These are phyloP conservation scores for Sinopyrophorus schimmeli DNA, from an alignment of 2,888 invertebrate species.

Conservation along the genomic window DNA sequence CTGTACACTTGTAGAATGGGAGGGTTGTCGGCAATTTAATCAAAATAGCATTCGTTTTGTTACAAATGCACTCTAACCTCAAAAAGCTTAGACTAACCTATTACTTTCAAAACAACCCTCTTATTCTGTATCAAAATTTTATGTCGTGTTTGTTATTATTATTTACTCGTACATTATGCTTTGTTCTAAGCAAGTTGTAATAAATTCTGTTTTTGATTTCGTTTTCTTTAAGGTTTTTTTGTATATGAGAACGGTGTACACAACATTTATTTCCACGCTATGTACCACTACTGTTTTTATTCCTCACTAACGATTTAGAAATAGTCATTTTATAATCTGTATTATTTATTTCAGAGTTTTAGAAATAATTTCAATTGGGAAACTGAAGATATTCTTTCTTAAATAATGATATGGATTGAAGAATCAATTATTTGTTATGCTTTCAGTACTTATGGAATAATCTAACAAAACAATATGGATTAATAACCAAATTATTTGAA, in stretches of 20 bases:
- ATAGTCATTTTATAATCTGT: background rate
- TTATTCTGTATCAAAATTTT: constrained; percentile 34
- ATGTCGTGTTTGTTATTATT: constrained; percentile 6
- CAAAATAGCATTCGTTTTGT: background rate
- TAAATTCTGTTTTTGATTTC: constrained; percentile 31
- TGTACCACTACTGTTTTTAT: no score
- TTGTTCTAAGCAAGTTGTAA: constrained; percentile 28
- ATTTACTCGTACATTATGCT: constrained; percentile 3
- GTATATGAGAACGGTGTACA: constrained; percentile 40
- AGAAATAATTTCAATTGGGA: no score
- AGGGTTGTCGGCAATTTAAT: constrained; percentile 8
- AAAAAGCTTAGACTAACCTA: constrained; percentile 1
- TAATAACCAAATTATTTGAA: no score
- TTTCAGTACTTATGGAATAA: no score
- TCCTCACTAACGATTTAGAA: constrained; percentile 15
- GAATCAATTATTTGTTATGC: no score
- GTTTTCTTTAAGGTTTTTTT: constrained; percentile 36
- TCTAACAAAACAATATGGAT: no score
- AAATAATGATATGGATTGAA: no score
- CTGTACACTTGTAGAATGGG: constrained; percentile 41
- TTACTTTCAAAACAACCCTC: constrained; percentile 27
- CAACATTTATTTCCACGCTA: no score
- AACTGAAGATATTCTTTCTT: no score
- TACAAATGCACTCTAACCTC: constrained; percentile 7
- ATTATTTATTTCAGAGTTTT: no score